A percentile compares a stretch with the other conserved stretches of the same genome.
Evolutionary conservation across 2,113 vertebrate species (phyloP).

Genomic region (Tupaia chinensis): DNA sequence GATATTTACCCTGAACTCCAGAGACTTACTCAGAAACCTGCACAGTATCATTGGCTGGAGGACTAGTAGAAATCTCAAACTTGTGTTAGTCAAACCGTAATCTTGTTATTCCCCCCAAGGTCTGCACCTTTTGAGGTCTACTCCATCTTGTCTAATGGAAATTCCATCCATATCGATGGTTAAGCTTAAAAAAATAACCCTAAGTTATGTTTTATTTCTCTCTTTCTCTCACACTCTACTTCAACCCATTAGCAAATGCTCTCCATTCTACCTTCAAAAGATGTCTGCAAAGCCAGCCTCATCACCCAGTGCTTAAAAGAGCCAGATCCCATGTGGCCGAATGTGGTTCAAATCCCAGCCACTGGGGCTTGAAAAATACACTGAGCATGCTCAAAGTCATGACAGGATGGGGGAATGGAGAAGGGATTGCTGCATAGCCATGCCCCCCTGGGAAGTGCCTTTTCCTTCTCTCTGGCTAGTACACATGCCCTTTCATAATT

Average conservation of each 20-base stretch:
- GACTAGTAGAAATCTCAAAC: constrained; percentile 27
- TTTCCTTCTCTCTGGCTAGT: no score
- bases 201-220: neutral
- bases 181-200: neutral
- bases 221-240: neutral
- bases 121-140: neutral
- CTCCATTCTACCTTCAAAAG: constrained; percentile 23
- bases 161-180: neutral
- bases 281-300: no score
- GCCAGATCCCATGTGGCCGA: no score
- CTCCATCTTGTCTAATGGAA: constrained; percentile 13
- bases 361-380: no score
- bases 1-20: constrained; percentile 13
- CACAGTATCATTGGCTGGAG: neutral
- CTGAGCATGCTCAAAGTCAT: no score
- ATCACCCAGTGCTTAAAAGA: no score
- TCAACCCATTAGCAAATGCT: neutral
- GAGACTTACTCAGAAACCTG: neutral
- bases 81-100: constrained; percentile 1
- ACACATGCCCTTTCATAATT: no score
- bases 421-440: no score
- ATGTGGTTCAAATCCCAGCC: no score
- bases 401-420: no score
- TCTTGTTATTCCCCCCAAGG: neutral
- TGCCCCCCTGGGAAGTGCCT: no score